These are phyloP conservation scores for Campylomormyrus tamandua DNA, from an alignment of 2,113 vertebrate species.

Conservation along the genomic window DNA sequence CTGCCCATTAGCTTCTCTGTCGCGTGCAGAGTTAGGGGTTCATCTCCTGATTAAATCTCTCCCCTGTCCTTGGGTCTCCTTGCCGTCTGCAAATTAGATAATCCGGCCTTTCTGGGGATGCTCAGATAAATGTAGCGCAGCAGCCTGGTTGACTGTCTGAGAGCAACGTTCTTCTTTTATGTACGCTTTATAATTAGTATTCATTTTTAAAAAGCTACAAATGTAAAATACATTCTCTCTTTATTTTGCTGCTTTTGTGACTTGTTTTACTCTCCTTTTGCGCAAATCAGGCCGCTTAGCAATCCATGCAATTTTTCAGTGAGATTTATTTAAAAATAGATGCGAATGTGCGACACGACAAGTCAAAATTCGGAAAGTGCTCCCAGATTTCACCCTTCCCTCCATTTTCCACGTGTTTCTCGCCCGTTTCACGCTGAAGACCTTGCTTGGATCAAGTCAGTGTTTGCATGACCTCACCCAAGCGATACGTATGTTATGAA, in stretches of 20 bases:
- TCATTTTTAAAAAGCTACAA: background rate
- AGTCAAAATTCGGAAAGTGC: background rate
- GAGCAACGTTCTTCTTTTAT: background rate
- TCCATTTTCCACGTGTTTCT: background rate
- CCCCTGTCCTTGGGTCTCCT: background rate
- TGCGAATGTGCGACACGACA: background rate
- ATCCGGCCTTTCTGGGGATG: background rate
- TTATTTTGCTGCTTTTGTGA: background rate
- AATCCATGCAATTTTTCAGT: background rate
- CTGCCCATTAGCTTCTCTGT: background rate
- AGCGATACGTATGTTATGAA: background rate
- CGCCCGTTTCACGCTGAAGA: background rate
- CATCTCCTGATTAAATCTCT: background rate
- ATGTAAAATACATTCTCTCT: background rate
- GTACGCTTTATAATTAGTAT: background rate
- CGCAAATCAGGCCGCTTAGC: background rate
- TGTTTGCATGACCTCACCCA: background rate
- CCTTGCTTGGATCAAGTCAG: background rate
- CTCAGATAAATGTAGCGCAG: background rate
- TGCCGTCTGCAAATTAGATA: background rate
- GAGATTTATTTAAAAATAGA: background rate
- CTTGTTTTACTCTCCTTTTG: background rate
- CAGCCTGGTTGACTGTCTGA: background rate
- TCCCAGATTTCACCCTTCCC: background rate
- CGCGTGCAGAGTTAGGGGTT: background rate